A percentile compares a stretch with the other conserved stretches of the same genome.
These are phyloP conservation scores for Seriola quinqueradiata DNA, from an alignment of 2,113 vertebrate species.

Conservation along the genomic window DNA sequence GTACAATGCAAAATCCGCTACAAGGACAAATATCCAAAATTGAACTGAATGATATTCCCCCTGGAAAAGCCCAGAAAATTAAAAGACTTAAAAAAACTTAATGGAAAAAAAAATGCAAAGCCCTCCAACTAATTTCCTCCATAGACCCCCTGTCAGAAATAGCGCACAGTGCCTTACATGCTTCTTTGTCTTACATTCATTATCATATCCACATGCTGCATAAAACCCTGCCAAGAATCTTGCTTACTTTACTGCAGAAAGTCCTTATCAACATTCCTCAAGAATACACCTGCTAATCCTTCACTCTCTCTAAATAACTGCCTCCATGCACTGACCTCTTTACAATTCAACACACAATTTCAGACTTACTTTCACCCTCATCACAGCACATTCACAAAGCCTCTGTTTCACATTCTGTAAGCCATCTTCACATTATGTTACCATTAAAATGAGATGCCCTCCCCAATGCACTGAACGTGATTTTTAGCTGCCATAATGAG, in stretches of 20 bases:
- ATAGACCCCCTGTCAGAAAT: constrained; percentile 63
- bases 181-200: constrained; percentile 72
- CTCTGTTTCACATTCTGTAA: constrained; percentile 52
- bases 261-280: constrained; percentile 67
- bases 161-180: constrained; percentile 57
- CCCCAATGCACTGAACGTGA: not conserved
- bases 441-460: constrained; percentile 17
- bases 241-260: constrained; percentile 55
- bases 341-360: constrained; percentile 60
- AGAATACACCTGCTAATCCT: constrained; percentile 75
- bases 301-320: constrained; percentile 56
- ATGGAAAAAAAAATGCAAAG: constrained; percentile 53
- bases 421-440: constrained; percentile 36
- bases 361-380: constrained; percentile 62
- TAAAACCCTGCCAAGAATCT: constrained; percentile 62
- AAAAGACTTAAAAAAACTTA: constrained; percentile 26
- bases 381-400: constrained; percentile 40
- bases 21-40: constrained; percentile 58
- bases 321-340: constrained; percentile 54
- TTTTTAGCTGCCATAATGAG: constrained; percentile 25
- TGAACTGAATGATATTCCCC: constrained; percentile 45
- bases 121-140: constrained; percentile 68
- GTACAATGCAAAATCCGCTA: constrained; percentile 30
- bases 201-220: constrained; percentile 62
- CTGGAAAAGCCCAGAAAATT: constrained; percentile 62